phyloP scores from a whole-genome alignment of 2,888 invertebrate genomes.

The Balanococcus diminutus region DNA sequence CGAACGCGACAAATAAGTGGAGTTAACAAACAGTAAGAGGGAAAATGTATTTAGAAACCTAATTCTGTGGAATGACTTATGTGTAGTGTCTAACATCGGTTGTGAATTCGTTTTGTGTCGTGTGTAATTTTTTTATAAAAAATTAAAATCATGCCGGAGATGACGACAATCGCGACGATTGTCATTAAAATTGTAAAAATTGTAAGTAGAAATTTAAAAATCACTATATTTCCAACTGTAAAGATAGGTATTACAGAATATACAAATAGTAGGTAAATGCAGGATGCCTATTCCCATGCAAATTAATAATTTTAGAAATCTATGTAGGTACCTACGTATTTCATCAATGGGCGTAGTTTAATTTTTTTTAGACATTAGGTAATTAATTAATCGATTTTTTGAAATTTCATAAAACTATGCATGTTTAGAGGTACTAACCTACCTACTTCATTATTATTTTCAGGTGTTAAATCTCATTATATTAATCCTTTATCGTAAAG shows the following conservation, averaged over 20 bases:
- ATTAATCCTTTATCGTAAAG: constrained; percentile 79
- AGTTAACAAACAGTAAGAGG: not conserved
- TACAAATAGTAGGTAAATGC: too few relatives aligned
- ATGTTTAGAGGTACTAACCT: too few relatives aligned
- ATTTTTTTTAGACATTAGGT: too few relatives aligned
- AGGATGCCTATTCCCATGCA: too few relatives aligned
- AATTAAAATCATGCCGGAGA: constrained; percentile 71
- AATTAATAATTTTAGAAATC: not conserved
- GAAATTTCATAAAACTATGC: too few relatives aligned
- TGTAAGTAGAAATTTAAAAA: constrained; percentile 76
- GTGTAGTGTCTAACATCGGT: not conserved
- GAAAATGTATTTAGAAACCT: not conserved
- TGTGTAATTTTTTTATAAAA: not conserved
- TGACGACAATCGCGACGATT: constrained; percentile 80
- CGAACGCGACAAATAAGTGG: not conserved
- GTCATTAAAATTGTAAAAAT: constrained; percentile 81
- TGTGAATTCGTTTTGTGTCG: not conserved
- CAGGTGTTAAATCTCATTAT: constrained; percentile 84
- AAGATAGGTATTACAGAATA: too few relatives aligned
- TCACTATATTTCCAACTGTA: too few relatives aligned
- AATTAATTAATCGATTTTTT: too few relatives aligned
- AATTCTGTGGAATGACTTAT: not conserved
- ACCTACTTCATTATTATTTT: constrained; percentile 58
- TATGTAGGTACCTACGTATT: not conserved
- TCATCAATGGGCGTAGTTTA: too few relatives aligned